phyloP scores from a whole-genome alignment of 2,888 invertebrate genomes.

The Dysmachus trigonus region DNA sequence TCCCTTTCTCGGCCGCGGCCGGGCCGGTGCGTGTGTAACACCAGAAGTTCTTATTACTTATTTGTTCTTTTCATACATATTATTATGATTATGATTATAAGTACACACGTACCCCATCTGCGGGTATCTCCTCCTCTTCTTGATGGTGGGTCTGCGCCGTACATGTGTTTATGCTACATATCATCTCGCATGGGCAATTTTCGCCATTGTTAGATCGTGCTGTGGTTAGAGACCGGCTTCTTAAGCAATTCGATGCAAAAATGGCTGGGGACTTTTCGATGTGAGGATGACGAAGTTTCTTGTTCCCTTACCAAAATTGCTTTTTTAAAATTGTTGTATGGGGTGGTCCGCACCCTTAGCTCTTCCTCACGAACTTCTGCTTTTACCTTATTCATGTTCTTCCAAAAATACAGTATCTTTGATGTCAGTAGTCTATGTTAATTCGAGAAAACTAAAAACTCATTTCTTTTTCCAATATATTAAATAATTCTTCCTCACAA shows the following conservation, averaged over 20 bases:
- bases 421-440: too few species aligned
- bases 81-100: conserved; percentile 44
- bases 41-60: conserved; percentile 56
- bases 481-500: too few species aligned
- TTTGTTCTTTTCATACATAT: conserved; percentile 52
- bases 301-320: too few species aligned
- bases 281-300: neutral
- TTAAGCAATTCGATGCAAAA: neutral
- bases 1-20: neutral
- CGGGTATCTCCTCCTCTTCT: conserved; percentile 30
- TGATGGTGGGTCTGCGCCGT: conserved; percentile 22
- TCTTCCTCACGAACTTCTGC: too few species aligned
- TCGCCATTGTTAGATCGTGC: conserved; percentile 16
- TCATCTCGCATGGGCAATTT: conserved; percentile 30
- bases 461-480: too few species aligned
- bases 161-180: conserved; percentile 15
- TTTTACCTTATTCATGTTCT: too few species aligned
- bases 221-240: neutral
- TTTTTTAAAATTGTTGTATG: too few species aligned
- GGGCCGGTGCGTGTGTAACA: conserved; percentile 51
- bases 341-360: too few species aligned
- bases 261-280: neutral
- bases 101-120: conserved; percentile 42
- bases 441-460: too few species aligned
- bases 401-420: too few species aligned